Conservation (phyloP, 92 coral and sea anemone species). For the Isaurus tuberculatus region DNA sequence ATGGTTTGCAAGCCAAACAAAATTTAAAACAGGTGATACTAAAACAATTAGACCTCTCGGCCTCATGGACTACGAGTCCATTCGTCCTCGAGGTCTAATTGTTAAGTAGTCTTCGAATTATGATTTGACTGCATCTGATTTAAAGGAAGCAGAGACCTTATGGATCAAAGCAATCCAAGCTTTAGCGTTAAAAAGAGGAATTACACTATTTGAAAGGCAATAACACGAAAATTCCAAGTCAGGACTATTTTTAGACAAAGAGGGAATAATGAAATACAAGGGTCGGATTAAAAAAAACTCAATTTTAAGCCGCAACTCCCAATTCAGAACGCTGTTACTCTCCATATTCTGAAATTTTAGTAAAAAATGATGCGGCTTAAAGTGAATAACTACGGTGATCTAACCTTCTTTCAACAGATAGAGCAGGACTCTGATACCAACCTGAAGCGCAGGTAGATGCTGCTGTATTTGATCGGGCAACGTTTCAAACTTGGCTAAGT, state of each 20-base stretch:
- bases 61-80: too few relatives aligned
- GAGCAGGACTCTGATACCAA: not conserved
- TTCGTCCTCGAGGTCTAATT: too few relatives aligned
- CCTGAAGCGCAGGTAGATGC: conserved; percentile 17
- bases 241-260: conserved; percentile 66
- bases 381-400: too few relatives aligned
- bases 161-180: conserved; percentile 62
- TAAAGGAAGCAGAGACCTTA: conserved; percentile 50
- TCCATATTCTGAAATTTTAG: too few relatives aligned
- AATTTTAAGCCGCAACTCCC: too few relatives aligned
- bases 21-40: too few relatives aligned
- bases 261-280: conserved; percentile 52
- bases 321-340: too few relatives aligned
- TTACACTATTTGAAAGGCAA: conserved; percentile 48
- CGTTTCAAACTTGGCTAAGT: conserved; percentile 22
- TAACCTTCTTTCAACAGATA: not conserved
- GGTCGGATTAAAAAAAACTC: conserved; percentile 71
- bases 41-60: too few relatives aligned
- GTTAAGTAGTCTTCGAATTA: not conserved
- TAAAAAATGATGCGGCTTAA: too few relatives aligned
- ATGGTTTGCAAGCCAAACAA: too few relatives aligned
- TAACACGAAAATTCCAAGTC: conserved; percentile 38
- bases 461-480: conserved; percentile 43
- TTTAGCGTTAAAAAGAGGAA: conserved; percentile 49
- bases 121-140: conserved; percentile 42